Conservation (phyloP, 2,888 invertebrate genomes). For the Pollenia amentaria region DNA sequence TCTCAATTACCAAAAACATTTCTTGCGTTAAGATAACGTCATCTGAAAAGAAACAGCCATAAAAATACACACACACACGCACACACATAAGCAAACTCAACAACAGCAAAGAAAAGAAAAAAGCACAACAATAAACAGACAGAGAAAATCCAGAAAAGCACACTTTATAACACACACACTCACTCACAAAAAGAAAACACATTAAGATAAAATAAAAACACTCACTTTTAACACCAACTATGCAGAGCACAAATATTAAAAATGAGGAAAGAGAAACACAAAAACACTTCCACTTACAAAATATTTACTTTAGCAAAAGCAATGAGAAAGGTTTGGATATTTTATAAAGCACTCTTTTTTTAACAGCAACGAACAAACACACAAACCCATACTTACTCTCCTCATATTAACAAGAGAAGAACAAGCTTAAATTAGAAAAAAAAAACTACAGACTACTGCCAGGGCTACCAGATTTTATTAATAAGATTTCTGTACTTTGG, state of each 20-base stretch:
- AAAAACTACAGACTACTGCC: no score
- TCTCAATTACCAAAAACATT: conserved; percentile 74
- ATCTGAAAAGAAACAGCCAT: conserved; percentile 64
- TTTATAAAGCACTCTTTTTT: conserved; percentile 36
- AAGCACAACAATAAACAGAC: conserved; percentile 55
- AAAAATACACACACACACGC: conserved; percentile 28
- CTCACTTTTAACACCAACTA: conserved; percentile 55
- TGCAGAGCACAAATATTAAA: neutral
- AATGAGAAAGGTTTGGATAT: conserved; percentile 32
- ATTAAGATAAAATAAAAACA: conserved; percentile 59
- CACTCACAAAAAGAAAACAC: no score
- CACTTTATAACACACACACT: no score
- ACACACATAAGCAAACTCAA: conserved; percentile 49
- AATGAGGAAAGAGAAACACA: neutral
- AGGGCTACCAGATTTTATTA: no score
- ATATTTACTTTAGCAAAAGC: conserved; percentile 10
- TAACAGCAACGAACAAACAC: neutral
- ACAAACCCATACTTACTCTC: conserved; percentile 1
- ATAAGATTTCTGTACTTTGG: no score
- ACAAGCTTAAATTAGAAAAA: neutral
- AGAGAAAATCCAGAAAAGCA: neutral
- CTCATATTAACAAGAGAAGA: neutral
- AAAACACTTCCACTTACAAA: neutral
- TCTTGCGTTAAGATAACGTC: conserved; percentile 72
- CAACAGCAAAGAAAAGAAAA: conserved; percentile 34